Evolutionary conservation across 2,888 invertebrate species (phyloP).

Genomic region (Cartodere bifasciata): DNA sequence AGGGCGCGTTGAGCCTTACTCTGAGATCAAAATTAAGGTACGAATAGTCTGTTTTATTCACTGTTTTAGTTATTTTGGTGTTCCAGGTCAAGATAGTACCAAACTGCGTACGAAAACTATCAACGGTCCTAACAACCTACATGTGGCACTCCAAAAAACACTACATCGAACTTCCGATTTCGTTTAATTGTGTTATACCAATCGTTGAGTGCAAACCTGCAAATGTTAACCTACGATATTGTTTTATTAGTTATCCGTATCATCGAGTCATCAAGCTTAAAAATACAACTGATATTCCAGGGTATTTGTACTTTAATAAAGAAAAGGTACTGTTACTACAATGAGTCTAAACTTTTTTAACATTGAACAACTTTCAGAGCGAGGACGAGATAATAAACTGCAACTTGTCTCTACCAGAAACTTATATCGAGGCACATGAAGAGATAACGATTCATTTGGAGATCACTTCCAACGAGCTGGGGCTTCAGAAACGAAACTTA

Average conservation of each 20-base stretch:
- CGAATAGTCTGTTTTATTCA: slow-evolving; percentile 5
- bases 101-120: slow-evolving; percentile 38
- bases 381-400: slow-evolving; percentile 13
- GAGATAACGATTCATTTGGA: slow-evolving; percentile 34
- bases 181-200: slow-evolving; percentile 40
- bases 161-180: slow-evolving; percentile 40
- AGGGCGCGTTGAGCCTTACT: slow-evolving; percentile 37
- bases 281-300: slow-evolving; percentile 38
- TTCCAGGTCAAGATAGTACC: slow-evolving; percentile 44
- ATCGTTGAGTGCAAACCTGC: slow-evolving; percentile 36
- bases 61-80: slow-evolving; percentile 8
- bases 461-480: slow-evolving; percentile 36
- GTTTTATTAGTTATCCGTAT: slow-evolving; percentile 46
- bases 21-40: slow-evolving; percentile 37
- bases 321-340: slow-evolving; percentile 11
- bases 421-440: slow-evolving; percentile 36
- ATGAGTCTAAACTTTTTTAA: slow-evolving; percentile 4
- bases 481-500: slow-evolving; percentile 29
- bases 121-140: slow-evolving; percentile 39
- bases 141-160: slow-evolving; percentile 46
- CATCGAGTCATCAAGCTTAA: slow-evolving; percentile 36
- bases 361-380: slow-evolving; percentile 13
- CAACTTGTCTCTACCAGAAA: slow-evolving; percentile 23
- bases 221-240: slow-evolving; percentile 42
- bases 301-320: slow-evolving; percentile 29